A percentile compares a stretch with the other conserved stretches of the same genome.
Evolutionary conservation across 2,113 vertebrate genomes (phyloP).

Genomic region (Pomatostomus ruficeps): DNA sequence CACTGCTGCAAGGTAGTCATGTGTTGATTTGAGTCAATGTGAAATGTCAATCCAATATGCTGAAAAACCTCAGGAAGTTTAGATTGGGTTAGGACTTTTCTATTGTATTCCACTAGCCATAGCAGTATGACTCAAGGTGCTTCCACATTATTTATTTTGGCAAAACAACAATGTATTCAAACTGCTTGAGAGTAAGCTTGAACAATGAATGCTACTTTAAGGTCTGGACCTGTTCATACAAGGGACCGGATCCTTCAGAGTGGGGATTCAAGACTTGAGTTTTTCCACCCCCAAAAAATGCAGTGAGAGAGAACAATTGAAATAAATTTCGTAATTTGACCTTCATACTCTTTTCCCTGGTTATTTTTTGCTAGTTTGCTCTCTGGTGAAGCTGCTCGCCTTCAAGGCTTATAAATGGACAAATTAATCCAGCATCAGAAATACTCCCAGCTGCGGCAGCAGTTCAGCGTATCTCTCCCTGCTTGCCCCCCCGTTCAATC

Average conservation of each 20-base stretch:
- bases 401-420: background rate
- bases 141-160: background rate
- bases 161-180: background rate
- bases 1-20: background rate
- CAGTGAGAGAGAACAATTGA: background rate
- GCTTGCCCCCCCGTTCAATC: background rate
- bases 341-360: background rate
- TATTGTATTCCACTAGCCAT: background rate
- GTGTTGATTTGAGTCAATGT: background rate
- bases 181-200: background rate
- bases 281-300: accelerated
- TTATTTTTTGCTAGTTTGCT: background rate
- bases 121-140: background rate
- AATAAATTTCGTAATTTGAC: background rate
- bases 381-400: background rate
- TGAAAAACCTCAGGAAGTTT: background rate
- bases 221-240: background rate
- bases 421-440: background rate
- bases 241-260: background rate
- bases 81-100: background rate
- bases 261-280: background rate
- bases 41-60: background rate
- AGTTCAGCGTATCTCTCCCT: background rate
- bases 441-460: background rate
- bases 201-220: background rate